Evolutionary conservation across 2,113 vertebrate species (phyloP).

Genomic region (Pitta sordida): DNA sequence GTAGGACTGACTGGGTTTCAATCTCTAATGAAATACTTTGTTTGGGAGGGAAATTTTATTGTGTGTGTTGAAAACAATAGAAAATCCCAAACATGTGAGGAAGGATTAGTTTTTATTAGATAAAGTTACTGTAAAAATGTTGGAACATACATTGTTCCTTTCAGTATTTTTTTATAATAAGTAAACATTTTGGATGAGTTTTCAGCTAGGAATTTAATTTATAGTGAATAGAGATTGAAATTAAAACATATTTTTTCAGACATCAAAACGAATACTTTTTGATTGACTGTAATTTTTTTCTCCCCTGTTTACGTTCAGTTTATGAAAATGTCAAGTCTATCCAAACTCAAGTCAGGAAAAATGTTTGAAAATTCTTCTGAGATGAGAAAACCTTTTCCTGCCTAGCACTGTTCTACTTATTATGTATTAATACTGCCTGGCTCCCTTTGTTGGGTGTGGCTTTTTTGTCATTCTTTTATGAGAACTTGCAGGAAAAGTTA

Average conservation of each 20-base stretch:
- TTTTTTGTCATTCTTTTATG: not conserved
- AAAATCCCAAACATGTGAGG: not conserved
- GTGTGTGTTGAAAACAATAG: not conserved
- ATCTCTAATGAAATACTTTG: not conserved
- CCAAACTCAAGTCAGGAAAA: not conserved
- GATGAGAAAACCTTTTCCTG: conserved; percentile 19
- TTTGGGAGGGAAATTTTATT: not conserved
- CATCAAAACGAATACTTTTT: not conserved
- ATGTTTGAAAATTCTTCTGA: conserved; percentile 34
- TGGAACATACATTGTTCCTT: not conserved
- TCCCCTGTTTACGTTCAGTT: not conserved
- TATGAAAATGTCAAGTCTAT: not conserved
- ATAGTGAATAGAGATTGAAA: not conserved
- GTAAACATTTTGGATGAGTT: not conserved
- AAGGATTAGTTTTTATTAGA: not conserved
- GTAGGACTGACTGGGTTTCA: not conserved
- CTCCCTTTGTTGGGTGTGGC: not conserved
- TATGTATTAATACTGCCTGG: conserved; percentile 14
- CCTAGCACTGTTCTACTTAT: not conserved
- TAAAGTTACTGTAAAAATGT: not conserved
- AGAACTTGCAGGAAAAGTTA: not conserved
- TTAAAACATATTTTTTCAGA: not conserved
- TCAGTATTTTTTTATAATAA: not conserved
- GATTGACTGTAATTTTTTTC: not conserved
- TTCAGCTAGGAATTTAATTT: not conserved